These are phyloP conservation scores for Busseola fusca DNA, from an alignment of 2,888 invertebrate species.

Conservation along the genomic window DNA sequence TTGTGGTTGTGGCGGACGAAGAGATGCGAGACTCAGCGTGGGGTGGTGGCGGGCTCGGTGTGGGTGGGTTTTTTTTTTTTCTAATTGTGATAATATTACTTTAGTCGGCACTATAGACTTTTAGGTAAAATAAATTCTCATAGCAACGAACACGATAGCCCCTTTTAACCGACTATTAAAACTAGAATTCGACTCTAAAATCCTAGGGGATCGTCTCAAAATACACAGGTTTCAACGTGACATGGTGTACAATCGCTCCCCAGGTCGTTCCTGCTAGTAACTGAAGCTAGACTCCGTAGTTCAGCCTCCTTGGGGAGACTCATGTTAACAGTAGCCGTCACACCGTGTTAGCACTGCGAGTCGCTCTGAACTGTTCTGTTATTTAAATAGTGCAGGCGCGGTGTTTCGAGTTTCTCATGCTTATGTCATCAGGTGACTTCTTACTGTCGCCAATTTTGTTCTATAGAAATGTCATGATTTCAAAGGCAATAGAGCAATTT, in stretches of 20 bases:
- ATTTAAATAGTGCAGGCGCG: conserved; percentile 25
- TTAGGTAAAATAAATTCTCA: background rate
- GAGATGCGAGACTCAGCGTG: no score
- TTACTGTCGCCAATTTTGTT: conserved; percentile 1
- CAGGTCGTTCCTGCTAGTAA: conserved; percentile 17
- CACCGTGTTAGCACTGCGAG: conserved; percentile 25
- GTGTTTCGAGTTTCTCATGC: background rate
- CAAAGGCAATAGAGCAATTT: no score
- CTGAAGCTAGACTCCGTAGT: conserved; percentile 13
- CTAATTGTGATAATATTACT: no score
- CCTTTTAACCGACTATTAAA: no score
- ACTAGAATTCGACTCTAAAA: background rate
- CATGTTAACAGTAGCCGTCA: conserved; percentile 31
- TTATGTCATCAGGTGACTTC: conserved; percentile 23
- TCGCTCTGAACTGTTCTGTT: conserved; percentile 15
- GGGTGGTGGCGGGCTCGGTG: no score
- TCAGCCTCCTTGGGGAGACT: conserved; percentile 29
- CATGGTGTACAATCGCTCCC: conserved; percentile 20
- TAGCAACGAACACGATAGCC: no score
- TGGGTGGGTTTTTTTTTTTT: no score
- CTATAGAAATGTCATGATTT: no score
- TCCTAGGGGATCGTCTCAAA: background rate
- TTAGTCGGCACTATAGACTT: no score
- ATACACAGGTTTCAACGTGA: conserved; percentile 6
- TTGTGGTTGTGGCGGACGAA: no score